These are phyloP conservation scores for Alethe castanea DNA, from an alignment of 2,113 vertebrate species.

Conservation along the genomic window DNA sequence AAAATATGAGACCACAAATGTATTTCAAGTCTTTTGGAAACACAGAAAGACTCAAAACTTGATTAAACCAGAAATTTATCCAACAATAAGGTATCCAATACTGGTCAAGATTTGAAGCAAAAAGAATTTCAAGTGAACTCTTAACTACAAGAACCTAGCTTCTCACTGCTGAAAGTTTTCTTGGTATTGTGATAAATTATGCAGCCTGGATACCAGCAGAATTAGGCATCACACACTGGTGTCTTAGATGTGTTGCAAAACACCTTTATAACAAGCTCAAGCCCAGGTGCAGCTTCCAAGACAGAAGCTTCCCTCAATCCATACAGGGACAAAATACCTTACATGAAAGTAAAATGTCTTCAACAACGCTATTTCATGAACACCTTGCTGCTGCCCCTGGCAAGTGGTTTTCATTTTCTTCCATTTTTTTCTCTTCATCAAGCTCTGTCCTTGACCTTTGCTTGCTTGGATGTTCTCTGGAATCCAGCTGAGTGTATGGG, in stretches of 20 bases:
- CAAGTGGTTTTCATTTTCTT: not conserved
- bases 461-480: not conserved
- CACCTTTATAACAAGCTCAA: not conserved
- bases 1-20: not conserved
- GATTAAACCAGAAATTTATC: not conserved
- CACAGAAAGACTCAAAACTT: fast-evolving
- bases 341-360: not conserved
- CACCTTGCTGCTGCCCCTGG: not conserved
- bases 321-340: not conserved
- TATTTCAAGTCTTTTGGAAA: not conserved
- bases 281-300: not conserved
- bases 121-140: not conserved
- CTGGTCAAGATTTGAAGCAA: not conserved
- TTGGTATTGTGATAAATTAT: not conserved
- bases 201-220: not conserved
- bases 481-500: not conserved
- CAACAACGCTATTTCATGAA: not conserved
- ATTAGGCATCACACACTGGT: not conserved
- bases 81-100: not conserved
- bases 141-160: not conserved
- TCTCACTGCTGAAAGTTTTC: not conserved
- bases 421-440: not conserved
- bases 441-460: not conserved
- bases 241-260: not conserved
- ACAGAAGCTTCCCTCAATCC: not conserved